A percentile compares a stretch with the other conserved stretches of the same genome.
phyloP scores from a whole-genome alignment of 2,888 invertebrate species.

The Ramazzottius varieornatus region DNA sequence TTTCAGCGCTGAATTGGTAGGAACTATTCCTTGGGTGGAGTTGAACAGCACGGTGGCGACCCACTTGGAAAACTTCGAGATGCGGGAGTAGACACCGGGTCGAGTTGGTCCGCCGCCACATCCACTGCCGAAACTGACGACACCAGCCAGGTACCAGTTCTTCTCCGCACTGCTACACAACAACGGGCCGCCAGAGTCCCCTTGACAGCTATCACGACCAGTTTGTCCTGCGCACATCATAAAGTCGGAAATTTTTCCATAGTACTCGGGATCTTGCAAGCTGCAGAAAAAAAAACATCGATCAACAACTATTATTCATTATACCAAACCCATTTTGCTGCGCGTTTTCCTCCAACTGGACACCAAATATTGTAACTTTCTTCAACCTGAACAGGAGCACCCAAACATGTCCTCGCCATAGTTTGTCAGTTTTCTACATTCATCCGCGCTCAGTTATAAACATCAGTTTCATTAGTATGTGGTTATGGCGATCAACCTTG shows the following conservation, averaged over 20 bases:
- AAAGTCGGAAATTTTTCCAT: background rate
- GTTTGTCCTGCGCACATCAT: constrained; percentile 1
- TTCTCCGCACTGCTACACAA: background rate
- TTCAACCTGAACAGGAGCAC: too few relatives aligned
- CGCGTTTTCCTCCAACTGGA: too few relatives aligned
- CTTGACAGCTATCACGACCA: background rate
- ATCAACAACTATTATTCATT: too few relatives aligned
- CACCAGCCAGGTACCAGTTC: background rate
- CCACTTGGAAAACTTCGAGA: background rate
- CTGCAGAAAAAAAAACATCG: background rate
- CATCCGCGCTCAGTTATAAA: too few relatives aligned
- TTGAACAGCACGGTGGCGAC: background rate
- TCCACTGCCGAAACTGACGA: constrained; percentile 2
- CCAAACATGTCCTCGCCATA: too few relatives aligned
- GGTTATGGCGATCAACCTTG: too few relatives aligned
- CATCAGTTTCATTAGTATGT: too few relatives aligned
- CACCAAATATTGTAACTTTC: too few relatives aligned
- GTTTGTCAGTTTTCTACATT: too few relatives aligned
- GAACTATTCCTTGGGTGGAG: background rate
- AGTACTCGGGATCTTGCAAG: background rate
- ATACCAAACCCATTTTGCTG: too few relatives aligned
- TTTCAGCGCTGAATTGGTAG: background rate
- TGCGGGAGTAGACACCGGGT: background rate
- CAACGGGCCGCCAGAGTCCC: background rate
- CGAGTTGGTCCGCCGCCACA: background rate